Evolutionary conservation across 2,113 vertebrate species (phyloP), one percentile per base, ranked within the genome.

Genomic region (Colossoma macropomum): DNA sequence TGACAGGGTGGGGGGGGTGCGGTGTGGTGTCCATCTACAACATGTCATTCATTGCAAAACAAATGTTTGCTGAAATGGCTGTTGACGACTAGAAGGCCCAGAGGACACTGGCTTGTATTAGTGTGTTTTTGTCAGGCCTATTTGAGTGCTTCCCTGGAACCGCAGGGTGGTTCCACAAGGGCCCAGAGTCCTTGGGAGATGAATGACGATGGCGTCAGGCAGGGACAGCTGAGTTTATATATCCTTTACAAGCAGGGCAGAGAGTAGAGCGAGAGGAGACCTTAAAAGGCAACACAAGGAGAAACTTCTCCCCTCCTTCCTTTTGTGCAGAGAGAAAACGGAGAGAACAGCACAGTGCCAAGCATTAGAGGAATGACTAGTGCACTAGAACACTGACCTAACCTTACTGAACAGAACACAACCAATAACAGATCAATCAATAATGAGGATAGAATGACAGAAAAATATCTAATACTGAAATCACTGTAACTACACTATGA

Each of bases 201-300:
- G 56, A 65, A 79, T 80, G 74, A 81, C 21, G 54, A 68, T 71
- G 68, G 45, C n/a, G 28, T 62, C 69, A 73, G 69, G 27, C 23
- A 15, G 30, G 60, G 63, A 85, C 75, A 56, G 30, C 71, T 78
- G 45, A 71, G 85, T 84, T 86, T 88, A 85, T 77, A 77, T 77
- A 71, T 68, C 74, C 63, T 69, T 69, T 27, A 56, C 68, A 72
- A 83, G 52, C 76, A 63, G 75, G 77, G 66, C 84, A 62, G 30
- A 62, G 25, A 50, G 34, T 3, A 15, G 68, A 52, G 45, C 16
- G 13, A 28, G 34, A 60, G 32, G 28, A 60, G 45, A 25, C 85
- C 87, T 80, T 86, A 83, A 78, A 88, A 77, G 77, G 85, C 32
- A 82, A 80, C 45, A 27, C 52, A 68, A 52, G 45, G 65, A 66